phyloP scores from a whole-genome alignment of 2,888 invertebrate genomes.

The Lamproptera curius region DNA sequence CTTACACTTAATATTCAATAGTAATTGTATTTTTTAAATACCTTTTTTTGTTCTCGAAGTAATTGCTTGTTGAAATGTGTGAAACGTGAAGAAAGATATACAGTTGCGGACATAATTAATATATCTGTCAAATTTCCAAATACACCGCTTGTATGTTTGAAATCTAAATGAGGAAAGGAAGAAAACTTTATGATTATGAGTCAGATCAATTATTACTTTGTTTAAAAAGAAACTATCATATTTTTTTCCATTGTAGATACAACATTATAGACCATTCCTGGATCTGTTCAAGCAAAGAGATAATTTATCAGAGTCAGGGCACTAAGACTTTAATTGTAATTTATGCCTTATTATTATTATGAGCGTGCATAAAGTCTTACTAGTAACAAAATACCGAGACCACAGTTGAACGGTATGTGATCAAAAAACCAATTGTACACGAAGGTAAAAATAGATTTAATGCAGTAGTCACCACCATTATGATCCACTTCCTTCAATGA shows the following conservation, averaged over 20 bases:
- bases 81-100: conserved; percentile 12
- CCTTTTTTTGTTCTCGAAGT: conserved; percentile 9
- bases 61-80: conserved; percentile 5
- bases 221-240: background rate
- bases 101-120: conserved; percentile 3
- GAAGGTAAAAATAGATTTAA: background rate
- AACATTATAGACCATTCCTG: background rate
- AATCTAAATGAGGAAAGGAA: background rate
- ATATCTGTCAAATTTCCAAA: conserved; percentile 16
- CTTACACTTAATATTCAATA: too few species aligned
- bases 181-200: background rate
- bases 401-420: conserved; percentile 8
- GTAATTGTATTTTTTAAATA: background rate
- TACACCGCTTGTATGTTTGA: conserved; percentile 13
- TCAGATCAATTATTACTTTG: background rate
- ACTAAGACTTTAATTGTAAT: background rate
- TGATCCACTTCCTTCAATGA: background rate
- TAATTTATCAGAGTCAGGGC: background rate
- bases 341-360: background rate
- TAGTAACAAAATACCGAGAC: conserved; percentile 5
- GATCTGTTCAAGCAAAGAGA: background rate
- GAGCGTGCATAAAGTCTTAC: background rate
- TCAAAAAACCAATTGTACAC: conserved; percentile 13
- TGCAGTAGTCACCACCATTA: background rate
- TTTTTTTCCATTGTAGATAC: background rate